Base-by-base conservation (phyloP, 1,140 invertebrate genomes). In the Drosophila serrata region DNA sequence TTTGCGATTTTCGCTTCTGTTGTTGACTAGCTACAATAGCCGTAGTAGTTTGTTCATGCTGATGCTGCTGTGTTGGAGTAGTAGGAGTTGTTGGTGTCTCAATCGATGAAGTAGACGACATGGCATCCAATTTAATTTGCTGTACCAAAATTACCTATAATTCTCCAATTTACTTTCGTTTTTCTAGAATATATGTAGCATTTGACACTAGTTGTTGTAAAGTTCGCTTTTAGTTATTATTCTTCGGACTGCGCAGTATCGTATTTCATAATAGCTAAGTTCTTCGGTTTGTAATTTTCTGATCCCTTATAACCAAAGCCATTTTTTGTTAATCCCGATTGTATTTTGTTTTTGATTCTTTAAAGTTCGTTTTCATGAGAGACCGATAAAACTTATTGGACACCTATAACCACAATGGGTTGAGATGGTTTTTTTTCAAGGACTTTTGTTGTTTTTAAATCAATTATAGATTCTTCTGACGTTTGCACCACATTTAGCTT, bases 31-130 rank as follows among this genome's bases (percentile, higher is more conserved):
- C 77, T 64, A 74, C 67, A 39, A 72, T 60, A 45, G 65, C 65
- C 61, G 56, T 68, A 37, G 40, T 69, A 13, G 40, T 67, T 57
- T 57, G 49, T 4, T 57, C 24, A 17, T 39, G 60, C 24, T 58
- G 60, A 15, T 62, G 33, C 15, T 74, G 73, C 42, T 61, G 78
- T 61, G 40, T 31, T 74, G 42, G 70, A 69, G 70, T 63, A 15
- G 51, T 78, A 45, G 65, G 78, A 43, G 79, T 74, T 45, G 75
- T 80, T 39, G 82, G 81, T 19, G 81, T 82, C 29, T 82, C 82
- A 63, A 82, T 67, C 39, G 81, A 85, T 42, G 82, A 80, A 45
- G 77, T 82, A 35, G 56, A 60, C 73, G 82, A 82, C 82, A 85
- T 85, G 55, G 53, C 74, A 53, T 24, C 22, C 33, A 60, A n/a